phyloP scores from a whole-genome alignment of 2,797 vertebrate genomes.

The Ciconia nigra region DNA sequence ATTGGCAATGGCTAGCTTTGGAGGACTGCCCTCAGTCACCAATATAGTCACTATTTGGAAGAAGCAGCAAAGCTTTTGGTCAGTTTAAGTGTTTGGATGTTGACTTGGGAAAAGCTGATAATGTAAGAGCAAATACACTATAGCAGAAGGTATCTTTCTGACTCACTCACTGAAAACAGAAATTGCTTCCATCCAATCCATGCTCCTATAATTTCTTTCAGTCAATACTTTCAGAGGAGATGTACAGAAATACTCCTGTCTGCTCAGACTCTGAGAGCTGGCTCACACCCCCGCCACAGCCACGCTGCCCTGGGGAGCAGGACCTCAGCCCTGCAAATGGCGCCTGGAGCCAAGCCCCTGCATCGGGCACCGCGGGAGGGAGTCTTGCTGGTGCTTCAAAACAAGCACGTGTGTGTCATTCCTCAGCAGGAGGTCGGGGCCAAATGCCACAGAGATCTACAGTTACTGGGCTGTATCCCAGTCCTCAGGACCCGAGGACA shows the following conservation, averaged over 20 bases:
- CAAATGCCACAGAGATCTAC: neutral
- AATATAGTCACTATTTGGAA: neutral
- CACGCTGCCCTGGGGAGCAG: neutral
- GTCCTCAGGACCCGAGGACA: neutral
- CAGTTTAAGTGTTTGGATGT: neutral
- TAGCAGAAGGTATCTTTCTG: neutral
- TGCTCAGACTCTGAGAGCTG: neutral
- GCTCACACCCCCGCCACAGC: accelerated
- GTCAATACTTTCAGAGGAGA: neutral
- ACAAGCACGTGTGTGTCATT: neutral
- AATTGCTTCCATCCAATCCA: neutral
- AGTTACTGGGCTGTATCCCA: neutral
- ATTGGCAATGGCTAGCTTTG: neutral
- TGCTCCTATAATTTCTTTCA: neutral
- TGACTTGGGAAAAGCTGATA: neutral
- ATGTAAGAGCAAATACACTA: neutral
- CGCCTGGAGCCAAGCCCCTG: neutral
- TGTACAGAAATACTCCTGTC: neutral
- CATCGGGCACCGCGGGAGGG: accelerated
- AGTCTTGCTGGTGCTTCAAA: accelerated
- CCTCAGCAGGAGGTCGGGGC: neutral
- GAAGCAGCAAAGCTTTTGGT: neutral
- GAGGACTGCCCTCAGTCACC: neutral
- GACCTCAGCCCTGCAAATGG: neutral
- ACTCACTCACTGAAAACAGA: neutral